These are phyloP conservation scores for Valencia hispanica DNA, from an alignment of 2,797 vertebrate genomes.

Conservation along the genomic window DNA sequence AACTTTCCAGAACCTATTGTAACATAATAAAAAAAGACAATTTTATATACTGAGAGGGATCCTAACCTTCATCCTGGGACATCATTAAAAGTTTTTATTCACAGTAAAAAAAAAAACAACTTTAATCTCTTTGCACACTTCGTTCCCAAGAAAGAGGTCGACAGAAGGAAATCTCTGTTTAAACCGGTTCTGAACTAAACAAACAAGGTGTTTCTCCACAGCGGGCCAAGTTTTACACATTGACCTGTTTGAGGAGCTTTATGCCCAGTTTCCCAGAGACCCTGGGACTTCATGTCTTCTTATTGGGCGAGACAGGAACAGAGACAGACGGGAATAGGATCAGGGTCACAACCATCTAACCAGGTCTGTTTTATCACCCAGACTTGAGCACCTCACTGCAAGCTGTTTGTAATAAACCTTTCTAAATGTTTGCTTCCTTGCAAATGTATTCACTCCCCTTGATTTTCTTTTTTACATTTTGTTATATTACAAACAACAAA, in stretches of 20 bases:
- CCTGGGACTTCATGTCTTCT: conserved; percentile 35
- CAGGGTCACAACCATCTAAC: conserved; percentile 17
- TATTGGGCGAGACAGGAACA: conserved; percentile 20
- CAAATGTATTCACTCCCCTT: background rate
- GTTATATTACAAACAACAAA: background rate
- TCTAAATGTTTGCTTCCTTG: conserved; percentile 1
- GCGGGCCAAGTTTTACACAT: conserved; percentile 66
- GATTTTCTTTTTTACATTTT: background rate
- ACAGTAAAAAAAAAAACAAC: conserved; percentile 6
- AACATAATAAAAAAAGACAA: conserved; percentile 21
- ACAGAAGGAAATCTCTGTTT: conserved; percentile 52
- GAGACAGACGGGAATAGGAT: conserved; percentile 25
- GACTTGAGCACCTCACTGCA: background rate
- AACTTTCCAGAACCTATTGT: conserved; percentile 93
- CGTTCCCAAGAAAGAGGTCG: conserved; percentile 16
- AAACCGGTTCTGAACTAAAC: conserved; percentile 51
- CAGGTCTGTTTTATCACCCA: conserved; percentile 33
- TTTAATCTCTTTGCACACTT: conserved; percentile 15
- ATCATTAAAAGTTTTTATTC: conserved; percentile 7
- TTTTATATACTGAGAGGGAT: background rate
- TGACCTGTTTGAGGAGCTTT: conserved; percentile 60
- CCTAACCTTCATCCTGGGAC: background rate
- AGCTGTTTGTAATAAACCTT: background rate
- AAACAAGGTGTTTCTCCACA: conserved; percentile 72
- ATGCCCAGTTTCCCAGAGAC: conserved; percentile 58